phyloP scores from a whole-genome alignment of 2,113 vertebrate species.

The Neolamprologus caudopunctatus region DNA sequence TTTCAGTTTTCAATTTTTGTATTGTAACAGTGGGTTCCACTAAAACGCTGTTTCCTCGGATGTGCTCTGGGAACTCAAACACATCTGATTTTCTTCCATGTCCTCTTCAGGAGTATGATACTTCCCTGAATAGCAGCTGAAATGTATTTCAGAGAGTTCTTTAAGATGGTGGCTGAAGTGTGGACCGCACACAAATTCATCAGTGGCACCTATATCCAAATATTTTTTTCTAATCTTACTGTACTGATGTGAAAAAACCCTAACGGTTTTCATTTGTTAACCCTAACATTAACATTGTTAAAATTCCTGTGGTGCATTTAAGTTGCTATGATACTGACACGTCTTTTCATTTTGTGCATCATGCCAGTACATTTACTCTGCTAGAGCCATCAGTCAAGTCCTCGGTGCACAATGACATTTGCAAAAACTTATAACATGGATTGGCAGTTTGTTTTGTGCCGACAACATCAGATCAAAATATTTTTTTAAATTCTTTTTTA shows the following conservation, averaged over 20 bases:
- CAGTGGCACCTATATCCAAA: neutral
- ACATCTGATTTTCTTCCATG: neutral
- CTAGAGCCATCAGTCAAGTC: neutral
- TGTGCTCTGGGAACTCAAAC: neutral
- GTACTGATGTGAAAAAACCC: neutral
- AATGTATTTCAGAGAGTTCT: neutral
- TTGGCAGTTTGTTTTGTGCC: neutral
- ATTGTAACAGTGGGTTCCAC: neutral
- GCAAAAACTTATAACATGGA: neutral
- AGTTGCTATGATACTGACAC: neutral
- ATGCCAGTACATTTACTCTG: neutral
- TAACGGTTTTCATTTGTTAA: neutral
- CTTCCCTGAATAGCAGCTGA: neutral
- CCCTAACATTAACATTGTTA: fast-evolving
- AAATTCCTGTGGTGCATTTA: neutral
- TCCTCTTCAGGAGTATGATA: neutral
- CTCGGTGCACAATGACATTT: neutral
- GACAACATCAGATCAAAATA: neutral
- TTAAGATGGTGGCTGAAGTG: neutral
- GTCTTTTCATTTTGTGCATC: fast-evolving
- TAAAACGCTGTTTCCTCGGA: neutral
- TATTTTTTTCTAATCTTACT: neutral
- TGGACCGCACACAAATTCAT: neutral
- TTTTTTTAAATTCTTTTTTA: fast-evolving
- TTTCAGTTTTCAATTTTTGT: no score